These are phyloP conservation scores for Dorcus hopei DNA, from an alignment of 2,888 invertebrate species.

Conservation along the genomic window DNA sequence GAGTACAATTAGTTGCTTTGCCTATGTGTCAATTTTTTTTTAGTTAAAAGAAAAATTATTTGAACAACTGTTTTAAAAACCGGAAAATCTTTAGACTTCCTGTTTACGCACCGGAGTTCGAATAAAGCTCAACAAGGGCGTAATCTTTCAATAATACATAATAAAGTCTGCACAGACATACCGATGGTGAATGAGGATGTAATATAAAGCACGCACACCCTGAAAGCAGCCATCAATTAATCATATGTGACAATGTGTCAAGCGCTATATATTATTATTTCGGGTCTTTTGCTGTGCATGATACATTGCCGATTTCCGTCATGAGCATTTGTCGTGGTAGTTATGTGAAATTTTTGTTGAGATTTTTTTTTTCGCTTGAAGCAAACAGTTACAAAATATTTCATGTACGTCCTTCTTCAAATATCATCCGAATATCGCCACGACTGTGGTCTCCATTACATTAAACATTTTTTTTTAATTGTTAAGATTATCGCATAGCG, in stretches of 20 bases:
- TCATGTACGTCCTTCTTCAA: neutral
- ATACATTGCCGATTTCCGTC: slow-evolving; percentile 36
- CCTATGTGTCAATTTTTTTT: no score
- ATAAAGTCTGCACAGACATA: neutral
- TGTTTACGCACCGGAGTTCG: no score
- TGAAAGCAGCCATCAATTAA: slow-evolving; percentile 34
- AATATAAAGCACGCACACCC: slow-evolving; percentile 6
- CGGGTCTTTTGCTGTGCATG: slow-evolving; percentile 34
- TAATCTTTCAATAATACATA: slow-evolving; percentile 13
- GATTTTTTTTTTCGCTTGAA: neutral
- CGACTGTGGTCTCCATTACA: neutral
- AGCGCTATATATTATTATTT: slow-evolving; percentile 40
- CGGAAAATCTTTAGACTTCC: no score
- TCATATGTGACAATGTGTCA: slow-evolving; percentile 39
- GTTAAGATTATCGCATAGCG: no score
- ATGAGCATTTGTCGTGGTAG: slow-evolving; percentile 33
- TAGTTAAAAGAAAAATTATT: no score
- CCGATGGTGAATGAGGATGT: neutral
- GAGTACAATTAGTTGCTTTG: no score
- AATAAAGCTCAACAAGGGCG: neutral
- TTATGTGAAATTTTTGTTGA: slow-evolving; percentile 13
- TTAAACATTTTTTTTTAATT: no score
- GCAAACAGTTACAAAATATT: neutral
- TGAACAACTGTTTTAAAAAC: no score
- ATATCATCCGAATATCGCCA: no score